Evolutionary conservation across 2,113 vertebrate genomes (phyloP).

Genomic region (Brachirus orientalis): DNA sequence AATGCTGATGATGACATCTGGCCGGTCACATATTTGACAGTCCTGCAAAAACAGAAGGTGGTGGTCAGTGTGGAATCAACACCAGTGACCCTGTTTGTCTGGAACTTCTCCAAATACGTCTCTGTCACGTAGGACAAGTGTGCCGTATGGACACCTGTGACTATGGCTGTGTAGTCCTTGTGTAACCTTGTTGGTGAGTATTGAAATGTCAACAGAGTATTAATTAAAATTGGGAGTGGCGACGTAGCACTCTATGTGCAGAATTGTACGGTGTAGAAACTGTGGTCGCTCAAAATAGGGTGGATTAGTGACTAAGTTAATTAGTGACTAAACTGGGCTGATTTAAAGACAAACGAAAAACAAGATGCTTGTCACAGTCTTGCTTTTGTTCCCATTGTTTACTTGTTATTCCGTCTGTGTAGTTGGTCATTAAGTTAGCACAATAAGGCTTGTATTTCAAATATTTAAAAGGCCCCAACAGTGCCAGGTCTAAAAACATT

Average conservation of each 20-base stretch:
- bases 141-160: constrained; percentile 36
- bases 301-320: not conserved
- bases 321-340: not conserved
- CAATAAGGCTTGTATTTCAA: constrained; percentile 63
- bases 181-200: constrained; percentile 49
- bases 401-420: constrained; percentile 23
- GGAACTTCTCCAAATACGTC: constrained; percentile 23
- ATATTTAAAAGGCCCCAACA: constrained; percentile 42
- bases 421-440: constrained; percentile 64
- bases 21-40: constrained; percentile 34
- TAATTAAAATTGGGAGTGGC: not conserved
- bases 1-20: constrained; percentile 20
- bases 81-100: constrained; percentile 20
- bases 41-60: constrained; percentile 35
- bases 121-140: constrained; percentile 9
- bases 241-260: too few species aligned
- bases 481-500: constrained; percentile 46
- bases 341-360: constrained; percentile 1
- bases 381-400: constrained; percentile 28
- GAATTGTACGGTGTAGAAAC: not conserved
- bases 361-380: constrained; percentile 7
- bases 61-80: constrained; percentile 19
- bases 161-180: constrained; percentile 15
- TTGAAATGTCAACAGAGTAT: not conserved
- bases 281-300: not conserved